Base-by-base conservation (phyloP, 2,888 invertebrate genomes). In the Rhamnusium bicolor region DNA sequence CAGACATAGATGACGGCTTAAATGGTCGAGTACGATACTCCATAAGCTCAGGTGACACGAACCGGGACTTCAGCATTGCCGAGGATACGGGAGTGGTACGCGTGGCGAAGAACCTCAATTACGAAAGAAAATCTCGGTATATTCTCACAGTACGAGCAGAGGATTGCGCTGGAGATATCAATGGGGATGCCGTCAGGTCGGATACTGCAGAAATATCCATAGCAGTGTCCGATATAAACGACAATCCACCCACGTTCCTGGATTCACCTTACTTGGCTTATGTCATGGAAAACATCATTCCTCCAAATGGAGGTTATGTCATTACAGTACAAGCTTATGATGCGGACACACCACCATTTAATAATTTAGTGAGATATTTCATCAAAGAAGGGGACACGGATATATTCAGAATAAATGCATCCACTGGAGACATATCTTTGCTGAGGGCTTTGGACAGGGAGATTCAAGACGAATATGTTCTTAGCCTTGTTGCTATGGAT, bases 181-280 rank as follows among this genome's bases (percentile, higher is more conserved):
- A 88, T 65, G 90, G 87, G 54, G 87, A 86, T 19, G 86, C 85
- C 82, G 91, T 90, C 29, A 91, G 91, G 85, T 94, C 91, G 86
- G 95, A 94, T 90, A 94, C 92, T 71, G 95, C 93, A 80, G 94
- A 94, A 87, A 91, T 97, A 81, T 92, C 94, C 74, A 95, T 98
- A 83, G 92, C 92, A 71, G 94, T 98, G 67, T 92, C 94, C 79
- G 97, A 98, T 88, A 95, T 97, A 85, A 98, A 98, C 89, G 98
- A 98, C 89, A 97, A 97, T 86, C 94, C 95, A 29, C 98, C 98
- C 54, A 94, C 95, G 54, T 98, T 98, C 89, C 89, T 96, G 80
- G 95, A 98, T 89, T 97, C 97, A n/a, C 98, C 98, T 0, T 98
- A 97, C 89, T 90, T 96, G 85, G 96, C 96, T 3, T 94, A 95